phyloP scores from a whole-genome alignment of 1,140 invertebrate genomes.

The Meteorus sp. region DNA sequence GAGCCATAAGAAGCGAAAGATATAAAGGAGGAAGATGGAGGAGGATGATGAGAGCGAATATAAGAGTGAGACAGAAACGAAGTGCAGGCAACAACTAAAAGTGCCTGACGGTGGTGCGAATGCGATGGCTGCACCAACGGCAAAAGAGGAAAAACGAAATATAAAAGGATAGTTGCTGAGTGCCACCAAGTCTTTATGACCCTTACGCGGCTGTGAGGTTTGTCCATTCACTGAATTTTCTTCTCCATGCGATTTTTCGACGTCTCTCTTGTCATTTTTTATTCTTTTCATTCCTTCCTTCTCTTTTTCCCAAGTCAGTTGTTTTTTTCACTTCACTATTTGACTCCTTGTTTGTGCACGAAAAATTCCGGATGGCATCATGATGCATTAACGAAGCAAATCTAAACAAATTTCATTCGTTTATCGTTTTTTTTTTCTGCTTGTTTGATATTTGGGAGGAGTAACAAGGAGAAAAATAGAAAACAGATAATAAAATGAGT shows the following conservation, averaged over 20 bases:
- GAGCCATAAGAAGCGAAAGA: too few species aligned
- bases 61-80: too few species aligned
- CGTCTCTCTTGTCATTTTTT: neutral
- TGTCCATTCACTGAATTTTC: neutral
- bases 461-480: too few species aligned
- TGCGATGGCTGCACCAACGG: neutral
- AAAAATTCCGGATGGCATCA: too few species aligned
- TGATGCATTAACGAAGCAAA: too few species aligned
- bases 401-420: too few species aligned
- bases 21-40: constrained; percentile 1
- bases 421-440: too few species aligned
- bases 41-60: constrained; percentile 5
- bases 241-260: constrained; percentile 12
- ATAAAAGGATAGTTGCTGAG: constrained; percentile 1
- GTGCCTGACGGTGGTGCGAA: neutral
- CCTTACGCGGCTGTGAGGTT: constrained; percentile 15
- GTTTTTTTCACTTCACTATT: neutral
- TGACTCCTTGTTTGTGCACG: too few species aligned
- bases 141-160: neutral
- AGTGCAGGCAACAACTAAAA: neutral
- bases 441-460: too few species aligned
- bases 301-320: neutral
- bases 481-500: too few species aligned
- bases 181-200: constrained; percentile 20
- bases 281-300: too few species aligned